Percentiles rank a stretch among this genome's conserved stretches.
These are phyloP conservation scores for Cephus cinctus DNA, from an alignment of 1,140 invertebrate genomes.

Conservation along the genomic window DNA sequence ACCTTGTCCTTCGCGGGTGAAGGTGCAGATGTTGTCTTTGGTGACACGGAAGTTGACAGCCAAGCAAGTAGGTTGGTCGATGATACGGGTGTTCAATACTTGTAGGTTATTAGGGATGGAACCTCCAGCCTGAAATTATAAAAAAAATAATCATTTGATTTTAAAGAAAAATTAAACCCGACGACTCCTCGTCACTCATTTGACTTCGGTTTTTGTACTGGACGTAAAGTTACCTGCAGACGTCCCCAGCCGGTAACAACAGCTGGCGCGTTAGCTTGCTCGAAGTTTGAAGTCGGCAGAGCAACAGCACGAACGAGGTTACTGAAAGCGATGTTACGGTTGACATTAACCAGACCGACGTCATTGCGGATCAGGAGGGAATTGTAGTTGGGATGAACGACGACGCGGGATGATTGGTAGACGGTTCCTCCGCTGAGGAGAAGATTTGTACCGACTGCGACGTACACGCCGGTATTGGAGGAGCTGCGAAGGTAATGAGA, in stretches of 20 bases:
- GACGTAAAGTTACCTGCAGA: constrained; percentile 23
- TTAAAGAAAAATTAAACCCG: neutral
- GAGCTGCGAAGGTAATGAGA: too few species aligned
- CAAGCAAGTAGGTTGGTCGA: constrained; percentile 19
- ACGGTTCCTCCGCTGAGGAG: constrained; percentile 28
- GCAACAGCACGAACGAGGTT: constrained; percentile 39
- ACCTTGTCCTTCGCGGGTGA: constrained; percentile 60
- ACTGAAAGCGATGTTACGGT: constrained; percentile 30
- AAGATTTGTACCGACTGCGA: too few species aligned
- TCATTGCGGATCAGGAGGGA: constrained; percentile 45
- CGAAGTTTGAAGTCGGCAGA: constrained; percentile 19
- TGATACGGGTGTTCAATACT: constrained; percentile 28
- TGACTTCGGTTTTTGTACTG: neutral
- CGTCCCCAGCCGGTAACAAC: constrained; percentile 56
- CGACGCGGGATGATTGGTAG: constrained; percentile 33
- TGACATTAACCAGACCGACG: constrained; percentile 53
- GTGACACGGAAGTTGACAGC: neutral
- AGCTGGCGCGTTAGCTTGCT: constrained; percentile 12
- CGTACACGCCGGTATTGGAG: too few species aligned
- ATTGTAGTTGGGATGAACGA: constrained; percentile 44
- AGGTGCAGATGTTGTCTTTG: constrained; percentile 60
- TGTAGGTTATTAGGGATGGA: constrained; percentile 31
- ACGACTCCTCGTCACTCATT: neutral
- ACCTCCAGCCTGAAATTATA: constrained; percentile 21
- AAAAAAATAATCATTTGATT: constrained; percentile 10